Evolutionary conservation across 2,888 invertebrate species (phyloP).

Genomic region (Conops quadrifasciatus): DNA sequence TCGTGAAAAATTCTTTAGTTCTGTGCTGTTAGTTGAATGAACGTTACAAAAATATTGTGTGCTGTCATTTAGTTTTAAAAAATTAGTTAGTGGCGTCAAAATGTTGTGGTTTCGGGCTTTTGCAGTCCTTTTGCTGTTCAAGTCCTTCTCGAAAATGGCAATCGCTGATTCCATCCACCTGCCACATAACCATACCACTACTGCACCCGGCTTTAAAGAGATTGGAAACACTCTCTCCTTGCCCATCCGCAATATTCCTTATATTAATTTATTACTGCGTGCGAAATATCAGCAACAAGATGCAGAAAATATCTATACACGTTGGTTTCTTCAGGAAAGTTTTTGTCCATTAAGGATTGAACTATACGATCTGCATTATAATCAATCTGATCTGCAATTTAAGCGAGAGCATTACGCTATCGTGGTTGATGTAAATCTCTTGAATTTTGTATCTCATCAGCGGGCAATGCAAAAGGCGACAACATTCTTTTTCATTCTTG

Average conservation of each 20-base stretch:
- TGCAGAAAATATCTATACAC: constrained; percentile 46
- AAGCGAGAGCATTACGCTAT: constrained; percentile 49
- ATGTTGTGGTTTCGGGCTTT: too few species aligned
- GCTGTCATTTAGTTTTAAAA: too few species aligned
- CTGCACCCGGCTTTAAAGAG: not conserved
- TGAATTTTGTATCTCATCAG: constrained; percentile 42
- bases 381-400: not conserved
- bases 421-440: constrained; percentile 46
- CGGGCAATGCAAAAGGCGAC: constrained; percentile 46
- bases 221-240: constrained; percentile 8
- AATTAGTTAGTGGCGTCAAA: too few species aligned
- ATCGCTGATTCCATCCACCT: too few species aligned
- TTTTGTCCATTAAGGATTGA: constrained; percentile 37
- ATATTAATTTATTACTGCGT: constrained; percentile 48
- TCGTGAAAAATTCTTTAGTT: too few species aligned
- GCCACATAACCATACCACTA: too few species aligned
- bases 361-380: constrained; percentile 29
- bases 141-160: too few species aligned
- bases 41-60: too few species aligned
- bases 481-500: constrained; percentile 51
- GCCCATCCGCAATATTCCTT: constrained; percentile 43
- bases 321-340: constrained; percentile 48
- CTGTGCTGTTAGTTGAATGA: too few species aligned
- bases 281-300: constrained; percentile 41
- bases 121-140: too few species aligned